These are phyloP conservation scores for Bombus sibiricus DNA, from an alignment of 1,140 invertebrate species.

Conservation along the genomic window DNA sequence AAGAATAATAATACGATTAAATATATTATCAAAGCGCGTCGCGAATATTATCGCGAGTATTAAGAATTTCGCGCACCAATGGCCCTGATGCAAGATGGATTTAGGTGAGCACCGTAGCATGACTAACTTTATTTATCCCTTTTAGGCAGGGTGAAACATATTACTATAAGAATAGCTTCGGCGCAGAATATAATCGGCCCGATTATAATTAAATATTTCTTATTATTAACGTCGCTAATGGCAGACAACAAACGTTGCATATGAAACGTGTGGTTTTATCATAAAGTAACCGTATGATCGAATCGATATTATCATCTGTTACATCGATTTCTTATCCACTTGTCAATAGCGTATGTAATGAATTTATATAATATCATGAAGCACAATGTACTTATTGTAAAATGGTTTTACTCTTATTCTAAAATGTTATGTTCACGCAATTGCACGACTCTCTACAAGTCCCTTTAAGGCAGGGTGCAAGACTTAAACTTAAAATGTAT, in stretches of 20 bases:
- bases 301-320: not conserved
- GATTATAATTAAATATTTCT: constrained; percentile 52
- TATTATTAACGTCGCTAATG: not conserved
- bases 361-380: constrained; percentile 11
- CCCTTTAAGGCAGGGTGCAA: constrained; percentile 76
- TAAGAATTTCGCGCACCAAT: constrained; percentile 43
- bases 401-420: constrained; percentile 43
- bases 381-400: constrained; percentile 33
- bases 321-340: not conserved
- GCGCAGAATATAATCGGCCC: constrained; percentile 68
- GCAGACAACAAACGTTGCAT: not conserved
- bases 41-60: constrained; percentile 39
- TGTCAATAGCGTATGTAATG: not conserved
- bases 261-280: not conserved
- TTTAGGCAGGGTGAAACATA: constrained; percentile 72
- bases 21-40: constrained; percentile 58
- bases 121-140: constrained; percentile 72
- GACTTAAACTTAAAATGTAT: constrained; percentile 59
- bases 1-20: constrained; percentile 68
- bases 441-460: constrained; percentile 75
- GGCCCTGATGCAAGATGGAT: constrained; percentile 67
- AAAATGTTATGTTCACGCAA: constrained; percentile 63
- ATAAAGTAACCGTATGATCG: not conserved
- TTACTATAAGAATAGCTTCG: constrained; percentile 60
- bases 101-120: constrained; percentile 71